These are phyloP conservation scores for Mormyrops boulengeri DNA, from an alignment of 2,797 vertebrate species.

Conservation along the genomic window DNA sequence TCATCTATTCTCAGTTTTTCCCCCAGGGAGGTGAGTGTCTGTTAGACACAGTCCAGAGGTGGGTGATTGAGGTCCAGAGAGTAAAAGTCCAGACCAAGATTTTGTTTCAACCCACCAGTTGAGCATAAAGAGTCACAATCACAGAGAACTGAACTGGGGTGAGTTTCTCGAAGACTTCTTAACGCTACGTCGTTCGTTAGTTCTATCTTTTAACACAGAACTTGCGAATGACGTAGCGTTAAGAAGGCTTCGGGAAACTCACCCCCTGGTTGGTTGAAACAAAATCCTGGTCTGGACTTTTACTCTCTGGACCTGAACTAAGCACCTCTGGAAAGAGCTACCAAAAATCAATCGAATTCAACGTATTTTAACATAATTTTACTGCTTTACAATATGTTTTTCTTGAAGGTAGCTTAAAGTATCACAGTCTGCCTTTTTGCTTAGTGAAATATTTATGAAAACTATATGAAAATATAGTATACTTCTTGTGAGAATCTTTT, in stretches of 20 bases:
- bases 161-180: no score
- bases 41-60: not conserved
- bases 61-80: not conserved
- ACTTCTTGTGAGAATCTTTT: not conserved
- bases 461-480: not conserved
- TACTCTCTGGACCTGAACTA: not conserved
- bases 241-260: no score
- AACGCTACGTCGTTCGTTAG: no score
- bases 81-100: not conserved
- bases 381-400: not conserved
- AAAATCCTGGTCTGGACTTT: not conserved
- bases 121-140: not conserved
- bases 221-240: no score
- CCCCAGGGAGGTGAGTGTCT: conserved; percentile 85
- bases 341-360: not conserved
- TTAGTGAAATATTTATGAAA: not conserved
- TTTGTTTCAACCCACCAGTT: not conserved
- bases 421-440: not conserved
- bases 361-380: not conserved
- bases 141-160: not conserved
- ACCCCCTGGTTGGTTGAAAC: not conserved
- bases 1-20: conserved; percentile 95
- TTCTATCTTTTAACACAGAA: no score
- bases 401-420: not conserved
- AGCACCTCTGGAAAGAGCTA: not conserved